phyloP scores from a whole-genome alignment of 2,888 invertebrate species.

The Steinernema carpocapsae region DNA sequence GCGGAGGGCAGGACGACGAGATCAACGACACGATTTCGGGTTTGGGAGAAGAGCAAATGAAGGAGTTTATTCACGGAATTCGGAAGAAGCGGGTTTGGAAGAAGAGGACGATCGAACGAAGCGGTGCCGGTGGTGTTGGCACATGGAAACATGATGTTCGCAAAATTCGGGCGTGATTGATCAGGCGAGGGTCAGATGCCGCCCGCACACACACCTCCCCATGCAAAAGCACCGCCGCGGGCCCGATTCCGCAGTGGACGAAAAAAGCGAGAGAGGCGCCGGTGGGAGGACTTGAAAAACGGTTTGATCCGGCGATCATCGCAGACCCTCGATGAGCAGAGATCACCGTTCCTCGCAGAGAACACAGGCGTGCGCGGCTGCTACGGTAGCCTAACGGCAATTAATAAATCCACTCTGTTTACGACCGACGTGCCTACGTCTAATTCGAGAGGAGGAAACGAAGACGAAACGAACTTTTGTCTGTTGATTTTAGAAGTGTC shows the following conservation, averaged over 20 bases:
- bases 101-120: not conserved
- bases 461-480: no score
- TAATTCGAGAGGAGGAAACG: no score
- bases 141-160: conserved; percentile 33
- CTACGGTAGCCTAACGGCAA: not conserved
- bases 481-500: no score
- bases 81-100: not conserved
- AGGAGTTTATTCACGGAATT: no score
- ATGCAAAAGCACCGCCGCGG: conserved; percentile 28
- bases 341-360: not conserved
- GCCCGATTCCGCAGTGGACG: not conserved
- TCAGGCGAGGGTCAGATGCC: conserved; percentile 31
- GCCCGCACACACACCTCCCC: conserved; percentile 31
- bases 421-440: no score
- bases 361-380: not conserved
- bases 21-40: not conserved
- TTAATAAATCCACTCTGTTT: not conserved
- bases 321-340: conserved; percentile 14
- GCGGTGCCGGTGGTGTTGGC: not conserved
- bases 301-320: not conserved
- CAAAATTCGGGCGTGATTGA: not conserved
- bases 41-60: not conserved
- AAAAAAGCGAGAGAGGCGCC: conserved; percentile 5
- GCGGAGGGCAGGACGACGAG: not conserved
- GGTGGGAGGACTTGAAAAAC: conserved; percentile 32